Base-by-base conservation (phyloP, 2,888 invertebrate species). In the Cheilosia urbana region DNA sequence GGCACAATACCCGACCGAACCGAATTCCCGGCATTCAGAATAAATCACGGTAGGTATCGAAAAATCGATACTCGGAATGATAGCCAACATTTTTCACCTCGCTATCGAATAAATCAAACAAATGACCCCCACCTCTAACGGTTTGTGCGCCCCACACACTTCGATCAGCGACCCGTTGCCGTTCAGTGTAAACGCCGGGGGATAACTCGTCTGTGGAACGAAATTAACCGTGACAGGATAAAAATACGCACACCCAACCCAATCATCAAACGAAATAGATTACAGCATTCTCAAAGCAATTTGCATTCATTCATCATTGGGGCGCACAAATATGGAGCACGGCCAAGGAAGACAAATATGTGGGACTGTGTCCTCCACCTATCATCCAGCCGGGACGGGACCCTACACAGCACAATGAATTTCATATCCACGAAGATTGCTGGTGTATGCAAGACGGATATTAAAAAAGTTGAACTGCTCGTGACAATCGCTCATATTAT, bases 251-350 rank as follows among this genome's bases (percentile, higher is more conserved):
- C 53, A 77, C 60, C 62, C 71, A 58, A 77, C 60, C 62, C 71
- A 66, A 55, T 72, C 62, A 62, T 66, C 82, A 78, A 78, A 72
- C 47, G 53, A 24, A 83, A 78, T 71, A 68, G 73, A 73, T 83
- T 79, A 79, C 58, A 79, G 62, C 55, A 83, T 72, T 78, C 66
- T 68, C 72, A 62, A 68, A 62, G 68, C 78, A 73, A 83, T 83
- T 83, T 83, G 57, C 78, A 63, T 79, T 69, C 78, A 73, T 83
- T 62, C 73, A 73, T 83, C 73, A 77, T 21, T 47, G 45, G 30
- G 45, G n/a, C 21, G 40, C 17, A 51, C 30, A 9, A 27, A 21
- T 30, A 40, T 2, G 27, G 17, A 19, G 4, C 24, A 24, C 13
- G 40, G 21, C n/a, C 40, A 13, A 42, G 40, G 15, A 9, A 24